Conservation (phyloP, 2,113 vertebrate genomes). For the Myrmophylax atrothorax region DNA sequence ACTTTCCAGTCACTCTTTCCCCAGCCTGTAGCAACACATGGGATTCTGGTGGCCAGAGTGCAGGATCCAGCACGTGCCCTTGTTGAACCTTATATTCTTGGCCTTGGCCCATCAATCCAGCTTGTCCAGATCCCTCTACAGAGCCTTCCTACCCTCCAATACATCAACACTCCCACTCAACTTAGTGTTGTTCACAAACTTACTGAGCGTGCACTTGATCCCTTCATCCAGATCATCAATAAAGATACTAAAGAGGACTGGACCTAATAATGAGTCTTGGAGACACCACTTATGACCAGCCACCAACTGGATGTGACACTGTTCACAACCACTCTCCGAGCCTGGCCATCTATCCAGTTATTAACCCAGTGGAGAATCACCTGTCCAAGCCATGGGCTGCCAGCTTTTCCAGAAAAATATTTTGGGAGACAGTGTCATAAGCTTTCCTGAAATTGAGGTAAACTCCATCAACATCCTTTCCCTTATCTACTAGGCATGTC, state of each 20-base stretch:
- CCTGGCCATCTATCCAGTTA: neutral
- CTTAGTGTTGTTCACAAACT: neutral
- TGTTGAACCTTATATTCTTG: neutral
- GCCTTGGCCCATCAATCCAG: neutral
- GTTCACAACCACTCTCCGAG: neutral
- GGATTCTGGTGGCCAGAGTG: neutral
- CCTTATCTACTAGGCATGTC: neutral
- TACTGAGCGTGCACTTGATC: neutral
- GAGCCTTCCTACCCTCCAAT: neutral
- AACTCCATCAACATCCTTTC: neutral
- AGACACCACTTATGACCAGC: neutral
- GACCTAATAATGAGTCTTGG: neutral
- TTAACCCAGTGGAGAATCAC: neutral
- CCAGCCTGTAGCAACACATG: neutral
- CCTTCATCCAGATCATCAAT: neutral
- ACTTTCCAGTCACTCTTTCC: neutral
- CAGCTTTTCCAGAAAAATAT: neutral
- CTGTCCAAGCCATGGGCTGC: neutral
- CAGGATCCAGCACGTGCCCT: neutral
- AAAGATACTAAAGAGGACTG: neutral
- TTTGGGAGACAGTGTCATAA: neutral
- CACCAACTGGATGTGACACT: neutral
- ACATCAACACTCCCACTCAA: neutral
- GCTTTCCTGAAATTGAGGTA: neutral
- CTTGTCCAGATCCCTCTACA: neutral